A percentile compares a stretch with the other conserved stretches of the same genome.
Evolutionary conservation across 2,113 vertebrate species (phyloP).

Genomic region (Xyliphius kryptos): DNA sequence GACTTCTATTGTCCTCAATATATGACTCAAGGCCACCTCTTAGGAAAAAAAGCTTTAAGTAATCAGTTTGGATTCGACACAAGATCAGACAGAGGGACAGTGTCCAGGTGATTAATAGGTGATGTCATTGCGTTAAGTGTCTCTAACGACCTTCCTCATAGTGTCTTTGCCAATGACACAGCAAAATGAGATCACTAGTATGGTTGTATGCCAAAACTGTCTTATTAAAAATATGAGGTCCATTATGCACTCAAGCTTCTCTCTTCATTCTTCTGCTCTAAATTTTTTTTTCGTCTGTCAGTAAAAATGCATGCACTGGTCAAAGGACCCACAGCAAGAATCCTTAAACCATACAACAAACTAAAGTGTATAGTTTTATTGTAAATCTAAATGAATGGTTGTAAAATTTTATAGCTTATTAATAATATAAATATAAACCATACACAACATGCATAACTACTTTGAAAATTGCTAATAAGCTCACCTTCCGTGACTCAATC

Average conservation of each 20-base stretch:
- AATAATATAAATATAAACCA: not conserved
- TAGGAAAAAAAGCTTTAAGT: too few species aligned
- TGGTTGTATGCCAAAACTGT: conserved; percentile 13
- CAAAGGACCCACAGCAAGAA: not conserved
- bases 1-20: too few species aligned
- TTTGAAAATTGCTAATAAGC: too few species aligned
- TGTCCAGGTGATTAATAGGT: conserved; percentile 24
- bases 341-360: not conserved
- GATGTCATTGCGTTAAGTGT: conserved; percentile 23
- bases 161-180: conserved; percentile 16
- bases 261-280: not conserved
- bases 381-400: not conserved
- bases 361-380: not conserved
- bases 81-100: not conserved
- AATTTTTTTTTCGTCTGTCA: not conserved
- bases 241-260: not conserved
- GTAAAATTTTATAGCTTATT: not conserved
- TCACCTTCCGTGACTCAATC: too few species aligned
- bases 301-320: not conserved
- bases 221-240: conserved; percentile 4
- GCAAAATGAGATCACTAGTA: conserved; percentile 16
- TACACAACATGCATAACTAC: too few species aligned
- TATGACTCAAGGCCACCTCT: too few species aligned
- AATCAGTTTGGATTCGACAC: not conserved
- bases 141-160: conserved; percentile 14